Conservation (phyloP, 92 coral and sea anemone genomes). For the Ricordea florida region DNA sequence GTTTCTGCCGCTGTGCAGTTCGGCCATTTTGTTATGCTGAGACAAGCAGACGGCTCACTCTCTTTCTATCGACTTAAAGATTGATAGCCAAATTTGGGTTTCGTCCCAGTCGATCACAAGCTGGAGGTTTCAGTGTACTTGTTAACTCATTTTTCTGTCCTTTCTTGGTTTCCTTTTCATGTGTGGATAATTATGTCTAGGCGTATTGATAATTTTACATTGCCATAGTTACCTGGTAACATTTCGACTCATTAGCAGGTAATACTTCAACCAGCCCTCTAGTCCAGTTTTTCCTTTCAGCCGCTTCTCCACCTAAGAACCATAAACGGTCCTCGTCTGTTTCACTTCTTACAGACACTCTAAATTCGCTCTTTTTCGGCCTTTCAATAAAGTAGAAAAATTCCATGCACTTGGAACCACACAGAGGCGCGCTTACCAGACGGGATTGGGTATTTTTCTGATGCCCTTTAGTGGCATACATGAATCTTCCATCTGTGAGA, state of each 20-base stretch:
- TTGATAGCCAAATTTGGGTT: no score
- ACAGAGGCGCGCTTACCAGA: conserved; percentile 17
- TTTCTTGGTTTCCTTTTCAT: no score
- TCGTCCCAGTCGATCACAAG: no score
- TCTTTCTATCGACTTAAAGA: no score
- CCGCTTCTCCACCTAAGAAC: neutral
- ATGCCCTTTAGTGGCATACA: neutral
- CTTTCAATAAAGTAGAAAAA: conserved; percentile 59
- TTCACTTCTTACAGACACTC: neutral
- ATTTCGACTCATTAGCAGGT: neutral
- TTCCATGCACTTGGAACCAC: conserved; percentile 57
- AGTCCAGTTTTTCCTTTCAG: neutral
- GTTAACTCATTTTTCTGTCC: no score
- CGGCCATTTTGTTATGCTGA: no score
- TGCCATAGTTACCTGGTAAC: conserved; percentile 26
- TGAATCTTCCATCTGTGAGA: neutral
- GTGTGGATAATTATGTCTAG: no score
- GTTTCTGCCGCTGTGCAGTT: no score
- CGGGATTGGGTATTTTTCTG: conserved; percentile 1
- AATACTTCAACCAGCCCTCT: conserved; percentile 1
- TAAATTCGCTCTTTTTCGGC: neutral
- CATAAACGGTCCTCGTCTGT: conserved; percentile 10
- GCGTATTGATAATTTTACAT: no score
- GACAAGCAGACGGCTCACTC: no score
- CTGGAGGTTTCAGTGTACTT: no score